Conservation (phyloP, 2,113 vertebrate species). For the Passer montanus region DNA sequence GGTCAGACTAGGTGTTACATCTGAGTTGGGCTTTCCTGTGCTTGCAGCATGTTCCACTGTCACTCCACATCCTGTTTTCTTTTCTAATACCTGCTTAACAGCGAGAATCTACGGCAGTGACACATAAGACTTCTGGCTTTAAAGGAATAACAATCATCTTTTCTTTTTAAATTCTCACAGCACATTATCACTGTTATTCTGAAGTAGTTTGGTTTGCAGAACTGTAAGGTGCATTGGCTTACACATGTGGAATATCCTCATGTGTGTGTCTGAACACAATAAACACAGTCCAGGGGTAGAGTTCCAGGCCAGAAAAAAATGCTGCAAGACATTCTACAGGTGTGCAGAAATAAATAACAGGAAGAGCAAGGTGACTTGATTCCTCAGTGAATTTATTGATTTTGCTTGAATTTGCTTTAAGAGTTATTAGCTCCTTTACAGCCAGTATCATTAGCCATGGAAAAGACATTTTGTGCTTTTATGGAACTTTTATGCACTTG, state of each 20-base stretch:
- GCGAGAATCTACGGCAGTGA: not conserved
- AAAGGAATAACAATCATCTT: not conserved
- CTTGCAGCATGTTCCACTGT: not conserved
- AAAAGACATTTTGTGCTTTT: not conserved
- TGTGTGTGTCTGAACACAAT: not conserved
- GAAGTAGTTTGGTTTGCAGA: not conserved
- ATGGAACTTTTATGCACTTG: not conserved
- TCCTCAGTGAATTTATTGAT: not conserved
- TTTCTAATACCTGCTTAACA: not conserved
- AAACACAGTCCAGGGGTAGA: not conserved
- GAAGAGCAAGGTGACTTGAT: not conserved
- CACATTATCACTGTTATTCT: not conserved
- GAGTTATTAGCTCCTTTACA: not conserved
- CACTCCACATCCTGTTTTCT: not conserved
- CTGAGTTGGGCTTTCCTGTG: not conserved
- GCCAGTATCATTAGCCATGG: not conserved
- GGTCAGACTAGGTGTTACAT: not conserved
- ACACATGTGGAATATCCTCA: rapidly evolving
- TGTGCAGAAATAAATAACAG: not conserved
- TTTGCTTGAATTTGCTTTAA: not conserved
- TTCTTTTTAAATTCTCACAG: not conserved
- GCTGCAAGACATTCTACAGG: not conserved
- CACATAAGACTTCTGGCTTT: not conserved
- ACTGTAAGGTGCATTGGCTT: not conserved
- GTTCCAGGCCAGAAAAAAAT: not conserved